Percentiles rank a stretch among this genome's conserved stretches.
Conservation (phyloP, 2,113 vertebrate species). For the Aramus guarauna region DNA sequence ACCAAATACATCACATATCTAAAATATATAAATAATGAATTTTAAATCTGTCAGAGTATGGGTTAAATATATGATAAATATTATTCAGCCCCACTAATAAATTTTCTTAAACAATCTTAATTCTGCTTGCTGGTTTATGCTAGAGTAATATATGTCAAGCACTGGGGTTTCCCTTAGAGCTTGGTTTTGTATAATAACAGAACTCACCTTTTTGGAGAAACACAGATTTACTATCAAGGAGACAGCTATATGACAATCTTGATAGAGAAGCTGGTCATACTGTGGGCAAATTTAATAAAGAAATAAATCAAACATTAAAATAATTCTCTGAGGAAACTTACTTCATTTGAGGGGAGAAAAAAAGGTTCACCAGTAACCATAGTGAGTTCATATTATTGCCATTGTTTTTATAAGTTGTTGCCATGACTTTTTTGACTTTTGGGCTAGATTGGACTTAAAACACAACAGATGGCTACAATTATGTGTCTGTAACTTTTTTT, state of each 20-base stretch:
- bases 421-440: slow-evolving; percentile 75
- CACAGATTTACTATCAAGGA: slow-evolving; percentile 54
- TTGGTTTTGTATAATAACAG: slow-evolving; percentile 33
- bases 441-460: slow-evolving; percentile 73
- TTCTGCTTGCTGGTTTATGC: not conserved
- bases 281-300: slow-evolving; percentile 70
- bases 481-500: slow-evolving; percentile 67
- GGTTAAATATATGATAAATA: slow-evolving; percentile 34
- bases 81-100: not conserved
- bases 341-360: slow-evolving; percentile 71
- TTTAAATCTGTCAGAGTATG: not conserved
- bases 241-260: slow-evolving; percentile 63
- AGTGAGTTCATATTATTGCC: slow-evolving; percentile 75
- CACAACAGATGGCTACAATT: slow-evolving; percentile 79
- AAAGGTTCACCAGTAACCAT: slow-evolving; percentile 76
- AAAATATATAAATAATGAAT: slow-evolving; percentile 1
- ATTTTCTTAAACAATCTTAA: slow-evolving; percentile 44
- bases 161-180: not conserved
- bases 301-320: slow-evolving; percentile 71
- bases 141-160: slow-evolving; percentile 26
- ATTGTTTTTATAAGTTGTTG: slow-evolving; percentile 78
- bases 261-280: slow-evolving; percentile 64
- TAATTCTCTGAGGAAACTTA: slow-evolving; percentile 74
- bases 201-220: not conserved
- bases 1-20: not conserved